Evolutionary conservation across 2,797 vertebrate species (phyloP).

Genomic region (Xenops minutus): DNA sequence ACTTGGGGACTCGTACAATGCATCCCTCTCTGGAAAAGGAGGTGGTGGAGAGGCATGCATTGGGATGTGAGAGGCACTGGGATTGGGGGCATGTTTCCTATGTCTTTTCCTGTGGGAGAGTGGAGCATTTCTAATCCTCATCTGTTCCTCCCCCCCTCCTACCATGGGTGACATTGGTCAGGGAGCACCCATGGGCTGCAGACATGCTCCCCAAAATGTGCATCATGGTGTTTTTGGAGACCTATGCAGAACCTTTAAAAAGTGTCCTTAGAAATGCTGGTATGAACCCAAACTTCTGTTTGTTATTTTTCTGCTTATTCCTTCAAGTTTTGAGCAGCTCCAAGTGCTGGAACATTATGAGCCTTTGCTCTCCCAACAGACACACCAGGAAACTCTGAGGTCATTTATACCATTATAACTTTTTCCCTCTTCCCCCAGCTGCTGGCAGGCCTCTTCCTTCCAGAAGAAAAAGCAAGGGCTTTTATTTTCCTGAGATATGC

Average conservation of each 20-base stretch:
- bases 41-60: background rate
- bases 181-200: rapidly evolving
- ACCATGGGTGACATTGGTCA: rapidly evolving
- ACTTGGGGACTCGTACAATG: background rate
- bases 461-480: background rate
- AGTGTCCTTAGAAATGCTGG: background rate
- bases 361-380: background rate
- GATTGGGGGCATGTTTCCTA: background rate
- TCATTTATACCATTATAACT: conserved; percentile 32
- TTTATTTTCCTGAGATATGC: conserved; percentile 14
- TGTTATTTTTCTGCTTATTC: background rate
- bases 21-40: background rate
- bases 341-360: background rate
- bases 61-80: background rate
- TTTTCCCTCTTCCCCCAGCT: conserved; percentile 7
- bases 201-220: background rate
- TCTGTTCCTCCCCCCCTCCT: background rate
- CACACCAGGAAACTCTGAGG: conserved; percentile 50
- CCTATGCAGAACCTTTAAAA: background rate
- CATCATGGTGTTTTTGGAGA: background rate
- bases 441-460: conserved; percentile 25
- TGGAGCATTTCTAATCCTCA: background rate
- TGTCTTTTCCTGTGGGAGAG: rapidly evolving
- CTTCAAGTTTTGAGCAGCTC: background rate
- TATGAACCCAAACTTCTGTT: background rate